Evolutionary conservation across 2,888 invertebrate species (phyloP).

Genomic region (Crioceris asparagi): DNA sequence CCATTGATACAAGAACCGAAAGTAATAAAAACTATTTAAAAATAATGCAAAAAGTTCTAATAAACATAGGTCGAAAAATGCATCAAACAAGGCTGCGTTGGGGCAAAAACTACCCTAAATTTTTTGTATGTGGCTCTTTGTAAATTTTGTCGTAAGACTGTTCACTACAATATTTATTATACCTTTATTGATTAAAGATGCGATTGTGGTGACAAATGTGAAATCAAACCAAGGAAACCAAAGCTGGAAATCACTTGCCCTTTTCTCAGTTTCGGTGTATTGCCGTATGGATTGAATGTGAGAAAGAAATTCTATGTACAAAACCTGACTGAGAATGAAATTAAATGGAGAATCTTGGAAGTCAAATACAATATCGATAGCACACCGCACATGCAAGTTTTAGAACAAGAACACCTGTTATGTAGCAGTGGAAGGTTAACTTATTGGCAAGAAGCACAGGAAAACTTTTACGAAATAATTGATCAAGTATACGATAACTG

Average conservation of each 20-base stretch:
- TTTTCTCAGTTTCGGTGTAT: conserved; percentile 25
- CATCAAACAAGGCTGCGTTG: too few species aligned
- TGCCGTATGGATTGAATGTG: conserved; percentile 20
- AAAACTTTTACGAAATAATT: conserved; percentile 14
- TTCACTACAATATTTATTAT: not conserved
- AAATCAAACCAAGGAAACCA: conserved; percentile 2
- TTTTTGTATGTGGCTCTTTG: too few species aligned
- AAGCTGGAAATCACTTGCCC: conserved; percentile 19
- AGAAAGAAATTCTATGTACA: conserved; percentile 22
- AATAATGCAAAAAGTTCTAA: too few species aligned
- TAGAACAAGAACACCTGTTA: conserved; percentile 12
- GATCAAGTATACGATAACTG: too few species aligned
- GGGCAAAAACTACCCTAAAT: too few species aligned
- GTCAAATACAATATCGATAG: conserved; percentile 22
- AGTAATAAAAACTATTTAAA: too few species aligned
- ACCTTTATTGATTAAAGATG: conserved; percentile 7
- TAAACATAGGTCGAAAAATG: too few species aligned
- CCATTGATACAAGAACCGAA: too few species aligned
- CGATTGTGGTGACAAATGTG: not conserved
- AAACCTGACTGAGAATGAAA: conserved; percentile 18
- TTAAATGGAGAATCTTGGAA: conserved; percentile 28
- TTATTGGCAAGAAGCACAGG: conserved; percentile 1
- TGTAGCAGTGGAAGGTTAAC: conserved; percentile 6
- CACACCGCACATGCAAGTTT: conserved; percentile 15
- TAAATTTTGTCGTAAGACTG: too few species aligned